Evolutionary conservation across 2,888 invertebrate genomes (phyloP).

Genomic region (Stegophylla sp.): DNA sequence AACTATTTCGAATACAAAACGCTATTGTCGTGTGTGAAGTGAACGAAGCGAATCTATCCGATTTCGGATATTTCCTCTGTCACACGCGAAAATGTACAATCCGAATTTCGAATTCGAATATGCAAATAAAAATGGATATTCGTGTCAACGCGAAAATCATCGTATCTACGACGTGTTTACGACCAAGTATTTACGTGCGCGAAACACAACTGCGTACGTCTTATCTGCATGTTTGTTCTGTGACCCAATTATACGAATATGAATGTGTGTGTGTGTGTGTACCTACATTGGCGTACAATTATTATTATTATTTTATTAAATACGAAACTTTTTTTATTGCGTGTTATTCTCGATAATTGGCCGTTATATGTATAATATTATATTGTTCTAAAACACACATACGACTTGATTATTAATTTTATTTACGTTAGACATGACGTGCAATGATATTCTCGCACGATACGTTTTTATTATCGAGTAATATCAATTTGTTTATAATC

Average conservation of each 20-base stretch:
- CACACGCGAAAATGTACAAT: too few species aligned
- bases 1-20: too few species aligned
- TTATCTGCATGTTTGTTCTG: neutral
- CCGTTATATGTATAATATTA: neutral
- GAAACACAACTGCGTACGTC: neutral
- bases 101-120: too few species aligned
- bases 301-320: neutral
- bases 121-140: too few species aligned
- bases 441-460: neutral
- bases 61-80: too few species aligned
- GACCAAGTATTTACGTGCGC: neutral
- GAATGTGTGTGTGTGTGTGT: too few species aligned
- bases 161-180: too few species aligned
- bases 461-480: neutral
- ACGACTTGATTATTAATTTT: neutral
- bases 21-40: too few species aligned
- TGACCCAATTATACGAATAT: constrained; percentile 4
- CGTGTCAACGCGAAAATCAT: neutral
- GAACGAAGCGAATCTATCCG: too few species aligned
- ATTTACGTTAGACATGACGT: too few species aligned
- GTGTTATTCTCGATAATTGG: neutral
- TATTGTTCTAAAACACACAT: neutral
- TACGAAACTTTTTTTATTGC: neutral
- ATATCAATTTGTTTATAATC: neutral
- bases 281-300: too few species aligned